Conservation (phyloP, 2,888 invertebrate genomes). For the Siphonodentalium dalli region DNA sequence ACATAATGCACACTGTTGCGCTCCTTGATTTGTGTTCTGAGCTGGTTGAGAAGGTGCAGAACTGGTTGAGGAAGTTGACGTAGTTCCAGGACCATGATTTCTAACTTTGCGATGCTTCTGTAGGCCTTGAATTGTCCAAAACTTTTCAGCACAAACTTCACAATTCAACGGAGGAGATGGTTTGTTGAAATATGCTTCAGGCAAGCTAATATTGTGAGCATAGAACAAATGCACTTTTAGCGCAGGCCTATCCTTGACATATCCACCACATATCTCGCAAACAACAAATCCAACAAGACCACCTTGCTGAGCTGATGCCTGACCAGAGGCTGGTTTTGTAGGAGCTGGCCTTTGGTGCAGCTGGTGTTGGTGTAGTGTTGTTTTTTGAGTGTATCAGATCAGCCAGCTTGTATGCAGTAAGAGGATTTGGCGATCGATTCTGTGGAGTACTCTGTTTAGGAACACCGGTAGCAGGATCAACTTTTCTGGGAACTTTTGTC, state of each 20-base stretch:
- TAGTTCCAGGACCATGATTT: conserved; percentile 29
- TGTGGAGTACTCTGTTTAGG: no score
- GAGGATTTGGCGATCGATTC: not conserved
- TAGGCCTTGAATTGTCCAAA: conserved; percentile 96
- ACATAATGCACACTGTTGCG: conserved; percentile 37
- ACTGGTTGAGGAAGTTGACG: conserved; percentile 1
- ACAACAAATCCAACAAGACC: conserved; percentile 49
- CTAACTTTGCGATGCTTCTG: conserved; percentile 86
- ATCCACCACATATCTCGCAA: conserved; percentile 96
- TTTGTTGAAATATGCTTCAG: conserved; percentile 49
- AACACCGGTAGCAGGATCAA: not conserved
- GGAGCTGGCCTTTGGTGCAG: not conserved
- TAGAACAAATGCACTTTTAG: conserved; percentile 95
- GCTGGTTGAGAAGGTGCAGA: no score
- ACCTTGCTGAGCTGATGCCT: conserved; percentile 16
- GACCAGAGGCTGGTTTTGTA: not conserved
- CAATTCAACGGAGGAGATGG: conserved; percentile 86
- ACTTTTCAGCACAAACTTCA: conserved; percentile 94
- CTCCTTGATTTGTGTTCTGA: not conserved
- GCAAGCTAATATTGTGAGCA: conserved; percentile 80
- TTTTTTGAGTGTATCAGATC: conserved; percentile 10
- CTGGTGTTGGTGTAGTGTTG: conserved; percentile 1
- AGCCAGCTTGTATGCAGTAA: not conserved
- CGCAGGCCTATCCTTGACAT: conserved; percentile 93
- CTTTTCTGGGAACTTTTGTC: not conserved